A percentile compares a stretch with the other conserved stretches of the same genome.
phyloP scores from a whole-genome alignment of 2,888 invertebrate genomes.

The Caenorhabditis sp. region DNA sequence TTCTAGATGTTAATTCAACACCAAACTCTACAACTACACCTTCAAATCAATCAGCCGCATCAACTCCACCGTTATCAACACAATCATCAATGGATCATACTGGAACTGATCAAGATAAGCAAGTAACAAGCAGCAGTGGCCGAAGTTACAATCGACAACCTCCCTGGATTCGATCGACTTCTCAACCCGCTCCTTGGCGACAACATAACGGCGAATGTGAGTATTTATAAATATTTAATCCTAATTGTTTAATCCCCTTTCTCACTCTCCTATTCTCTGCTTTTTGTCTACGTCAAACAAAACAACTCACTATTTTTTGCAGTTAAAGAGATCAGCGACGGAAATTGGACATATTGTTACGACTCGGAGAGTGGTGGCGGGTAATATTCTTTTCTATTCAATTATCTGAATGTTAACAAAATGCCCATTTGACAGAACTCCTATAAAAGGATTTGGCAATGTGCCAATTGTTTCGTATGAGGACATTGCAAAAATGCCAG shows the following conservation, averaged over 20 bases:
- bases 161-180: conserved; percentile 23
- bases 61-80: not conserved
- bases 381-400: not conserved
- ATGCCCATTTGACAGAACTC: conserved; percentile 19
- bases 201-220: conserved; percentile 20
- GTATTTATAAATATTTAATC: conserved; percentile 19
- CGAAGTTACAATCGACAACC: conserved; percentile 6
- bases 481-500: conserved; percentile 37
- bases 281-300: not conserved
- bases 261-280: not conserved
- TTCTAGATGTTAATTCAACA: not conserved
- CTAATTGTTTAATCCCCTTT: conserved; percentile 11
- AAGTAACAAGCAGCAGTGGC: too few relatives aligned
- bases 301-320: not conserved
- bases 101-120: too few relatives aligned
- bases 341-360: conserved; percentile 39
- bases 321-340: conserved; percentile 35
- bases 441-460: conserved; percentile 50
- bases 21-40: not conserved
- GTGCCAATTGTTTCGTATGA: conserved; percentile 49
- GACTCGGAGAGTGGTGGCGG: conserved; percentile 17
- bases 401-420: not conserved
- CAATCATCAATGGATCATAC: not conserved
- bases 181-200: conserved; percentile 35
- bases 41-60: not conserved